Evolutionary conservation across 2,113 vertebrate genomes (phyloP).

Genomic region (Mugil cephalus): DNA sequence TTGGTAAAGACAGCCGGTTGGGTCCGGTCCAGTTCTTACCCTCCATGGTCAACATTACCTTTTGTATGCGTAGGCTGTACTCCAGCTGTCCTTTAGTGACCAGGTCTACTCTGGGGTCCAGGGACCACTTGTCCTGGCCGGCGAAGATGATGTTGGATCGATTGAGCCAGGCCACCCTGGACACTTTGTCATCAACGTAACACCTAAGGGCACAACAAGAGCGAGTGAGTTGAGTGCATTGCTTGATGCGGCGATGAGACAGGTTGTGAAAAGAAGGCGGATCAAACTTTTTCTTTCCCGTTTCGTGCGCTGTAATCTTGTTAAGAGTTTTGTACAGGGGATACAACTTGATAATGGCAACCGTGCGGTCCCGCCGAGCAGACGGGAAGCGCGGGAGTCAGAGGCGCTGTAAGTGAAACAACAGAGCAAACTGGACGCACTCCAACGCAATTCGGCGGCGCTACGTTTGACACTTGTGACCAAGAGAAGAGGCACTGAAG

Average conservation of each 20-base stretch:
- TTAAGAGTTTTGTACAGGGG: neutral
- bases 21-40: neutral
- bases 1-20: too few relatives aligned
- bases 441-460: neutral
- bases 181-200: conserved; percentile 97
- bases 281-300: neutral
- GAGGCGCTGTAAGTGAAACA: neutral
- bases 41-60: conserved; percentile 68
- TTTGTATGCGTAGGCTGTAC: conserved; percentile 98
- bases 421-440: neutral
- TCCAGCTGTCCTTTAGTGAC: conserved; percentile 96
- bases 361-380: neutral
- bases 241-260: neutral
- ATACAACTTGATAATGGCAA: conserved; percentile 14
- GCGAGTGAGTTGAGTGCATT: conserved; percentile 7
- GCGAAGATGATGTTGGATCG: conserved; percentile 99
- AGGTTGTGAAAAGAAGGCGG: neutral
- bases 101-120: conserved; percentile 97
- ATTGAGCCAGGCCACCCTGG: conserved; percentile 99
- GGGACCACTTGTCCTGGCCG: conserved; percentile 97
- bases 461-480: conserved; percentile 6
- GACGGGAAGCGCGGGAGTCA: neutral
- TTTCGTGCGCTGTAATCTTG: neutral
- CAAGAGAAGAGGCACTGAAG: neutral
- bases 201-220: conserved; percentile 85